Conservation (phyloP, 2,888 invertebrate species). For the Sinhomidia bicolor region DNA sequence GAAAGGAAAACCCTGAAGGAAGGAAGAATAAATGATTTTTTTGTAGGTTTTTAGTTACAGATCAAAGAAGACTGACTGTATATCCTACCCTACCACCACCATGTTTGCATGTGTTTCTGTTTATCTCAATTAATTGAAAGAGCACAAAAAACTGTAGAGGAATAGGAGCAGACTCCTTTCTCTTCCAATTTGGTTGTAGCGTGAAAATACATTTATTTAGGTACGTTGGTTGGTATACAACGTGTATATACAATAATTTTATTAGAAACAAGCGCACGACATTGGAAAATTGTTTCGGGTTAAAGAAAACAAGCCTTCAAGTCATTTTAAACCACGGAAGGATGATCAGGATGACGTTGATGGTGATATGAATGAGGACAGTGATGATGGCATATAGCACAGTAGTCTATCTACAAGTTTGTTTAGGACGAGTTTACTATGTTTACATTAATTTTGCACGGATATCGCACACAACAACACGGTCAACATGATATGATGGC, state of each 20-base stretch:
- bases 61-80: neutral
- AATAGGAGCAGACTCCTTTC: neutral
- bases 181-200: conserved; percentile 18
- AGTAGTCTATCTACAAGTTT: conserved; percentile 28
- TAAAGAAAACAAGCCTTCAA: conserved; percentile 31
- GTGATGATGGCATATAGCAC: conserved; percentile 36
- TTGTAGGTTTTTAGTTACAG: neutral
- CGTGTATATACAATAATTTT: neutral
- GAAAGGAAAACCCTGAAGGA: conserved; percentile 28
- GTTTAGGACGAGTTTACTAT: neutral
- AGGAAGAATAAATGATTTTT: neutral
- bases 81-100: neutral
- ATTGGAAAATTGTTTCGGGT: conserved; percentile 46
- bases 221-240: neutral
- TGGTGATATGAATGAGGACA: neutral
- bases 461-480: neutral
- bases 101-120: neutral
- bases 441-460: conserved; percentile 32
- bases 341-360: conserved; percentile 41
- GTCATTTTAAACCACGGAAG: conserved; percentile 39
- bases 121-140: neutral
- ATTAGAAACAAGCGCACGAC: conserved; percentile 46
- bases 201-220: conserved; percentile 6
- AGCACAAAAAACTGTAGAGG: neutral
- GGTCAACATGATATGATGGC: conserved; percentile 30